phyloP scores from a whole-genome alignment of 1,140 invertebrate genomes.

The Dendroctonus valens region DNA sequence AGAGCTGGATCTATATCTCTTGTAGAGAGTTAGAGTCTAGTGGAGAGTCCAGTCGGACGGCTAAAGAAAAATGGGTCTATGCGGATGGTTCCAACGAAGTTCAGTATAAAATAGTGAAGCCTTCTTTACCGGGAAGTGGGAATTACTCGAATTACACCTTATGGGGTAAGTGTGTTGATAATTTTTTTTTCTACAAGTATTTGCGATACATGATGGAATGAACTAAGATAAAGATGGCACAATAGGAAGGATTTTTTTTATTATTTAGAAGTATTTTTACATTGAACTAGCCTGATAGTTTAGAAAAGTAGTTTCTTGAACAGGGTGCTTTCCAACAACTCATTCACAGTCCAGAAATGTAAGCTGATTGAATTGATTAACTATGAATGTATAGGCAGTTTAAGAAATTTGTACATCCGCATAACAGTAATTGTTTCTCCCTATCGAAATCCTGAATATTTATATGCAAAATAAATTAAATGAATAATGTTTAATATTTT shows the following conservation, averaged over 20 bases:
- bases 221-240: not conserved
- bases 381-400: not conserved
- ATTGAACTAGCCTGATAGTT: not conserved
- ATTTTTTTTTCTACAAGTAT: not conserved
- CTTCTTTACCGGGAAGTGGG: constrained; percentile 71
- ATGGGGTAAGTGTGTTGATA: constrained; percentile 59
- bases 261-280: not conserved
- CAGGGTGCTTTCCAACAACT: not conserved
- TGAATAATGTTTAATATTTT: not conserved
- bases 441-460: not conserved
- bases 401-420: not conserved
- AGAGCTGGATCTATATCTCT: constrained; percentile 36
- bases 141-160: constrained; percentile 75
- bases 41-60: constrained; percentile 67
- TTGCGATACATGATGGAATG: not conserved
- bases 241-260: not conserved
- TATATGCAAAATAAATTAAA: not conserved
- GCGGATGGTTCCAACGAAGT: constrained; percentile 64
- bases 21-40: constrained; percentile 57
- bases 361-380: no score
- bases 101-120: constrained; percentile 71
- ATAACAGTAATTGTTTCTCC: no score
- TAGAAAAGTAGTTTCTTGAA: not conserved
- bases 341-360: no score
- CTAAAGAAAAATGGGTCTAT: constrained; percentile 73